Evolutionary conservation across 2,888 invertebrate species (phyloP).

Genomic region (Crematogaster levior): DNA sequence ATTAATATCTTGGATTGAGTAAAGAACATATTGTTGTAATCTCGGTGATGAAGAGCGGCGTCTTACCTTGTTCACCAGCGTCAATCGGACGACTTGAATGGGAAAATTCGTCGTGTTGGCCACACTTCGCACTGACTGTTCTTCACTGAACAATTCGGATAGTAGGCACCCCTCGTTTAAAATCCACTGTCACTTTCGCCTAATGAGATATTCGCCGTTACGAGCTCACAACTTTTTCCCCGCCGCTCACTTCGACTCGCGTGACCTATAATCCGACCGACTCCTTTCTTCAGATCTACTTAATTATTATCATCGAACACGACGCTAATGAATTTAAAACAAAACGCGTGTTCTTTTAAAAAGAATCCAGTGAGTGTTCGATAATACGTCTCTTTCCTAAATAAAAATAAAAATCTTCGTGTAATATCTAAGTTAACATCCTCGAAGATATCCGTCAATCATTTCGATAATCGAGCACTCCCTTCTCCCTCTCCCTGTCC

Average conservation of each 20-base stretch:
- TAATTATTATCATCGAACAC: background rate
- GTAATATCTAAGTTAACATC: background rate
- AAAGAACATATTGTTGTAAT: background rate
- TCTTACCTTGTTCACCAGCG: slow-evolving; percentile 65
- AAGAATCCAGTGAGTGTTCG: background rate
- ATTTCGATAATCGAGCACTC: slow-evolving; percentile 1
- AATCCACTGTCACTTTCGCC: slow-evolving; percentile 68
- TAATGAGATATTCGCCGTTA: background rate
- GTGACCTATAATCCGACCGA: slow-evolving; percentile 6
- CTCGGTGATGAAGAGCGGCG: background rate
- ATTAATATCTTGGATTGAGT: background rate
- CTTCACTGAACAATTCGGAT: slow-evolving; percentile 65
- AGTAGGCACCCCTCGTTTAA: slow-evolving; percentile 45
- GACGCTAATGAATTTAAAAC: background rate
- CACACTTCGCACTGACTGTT: slow-evolving; percentile 70
- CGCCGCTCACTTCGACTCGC: background rate
- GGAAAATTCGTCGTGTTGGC: slow-evolving; percentile 40
- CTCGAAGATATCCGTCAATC: background rate
- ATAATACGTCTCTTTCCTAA: background rate
- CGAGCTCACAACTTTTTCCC: slow-evolving; percentile 15
- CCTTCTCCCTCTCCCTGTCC: background rate
- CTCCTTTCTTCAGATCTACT: background rate
- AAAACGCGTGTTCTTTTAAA: background rate
- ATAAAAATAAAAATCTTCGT: background rate
- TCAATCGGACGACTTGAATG: background rate